These are phyloP conservation scores for Galerucella nymphaeae DNA, from an alignment of 2,888 invertebrate species.

Conservation along the genomic window DNA sequence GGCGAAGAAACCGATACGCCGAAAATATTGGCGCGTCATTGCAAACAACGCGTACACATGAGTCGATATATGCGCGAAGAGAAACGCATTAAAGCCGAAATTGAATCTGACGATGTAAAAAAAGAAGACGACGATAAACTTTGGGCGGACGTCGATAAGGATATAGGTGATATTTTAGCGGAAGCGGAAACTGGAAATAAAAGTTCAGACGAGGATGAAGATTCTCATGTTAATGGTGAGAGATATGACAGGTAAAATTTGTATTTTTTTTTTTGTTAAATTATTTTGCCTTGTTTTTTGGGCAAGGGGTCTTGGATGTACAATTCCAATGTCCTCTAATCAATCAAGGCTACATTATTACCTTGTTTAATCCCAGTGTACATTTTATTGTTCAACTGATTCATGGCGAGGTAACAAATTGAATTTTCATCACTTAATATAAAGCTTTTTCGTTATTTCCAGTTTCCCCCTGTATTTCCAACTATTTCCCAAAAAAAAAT, in stretches of 20 bases:
- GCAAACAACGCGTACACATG: constrained; percentile 79
- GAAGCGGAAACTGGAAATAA: constrained; percentile 72
- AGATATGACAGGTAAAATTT: constrained; percentile 62
- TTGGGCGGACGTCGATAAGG: constrained; percentile 87
- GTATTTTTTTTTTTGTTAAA: not conserved
- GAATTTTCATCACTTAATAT: no score
- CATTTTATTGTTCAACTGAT: constrained; percentile 28
- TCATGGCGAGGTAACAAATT: constrained; percentile 29
- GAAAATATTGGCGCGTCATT: constrained; percentile 68
- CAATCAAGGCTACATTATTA: constrained; percentile 18
- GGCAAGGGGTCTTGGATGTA: constrained; percentile 16
- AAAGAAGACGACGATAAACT: constrained; percentile 72
- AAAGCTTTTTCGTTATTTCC: no score
- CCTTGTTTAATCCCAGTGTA: constrained; percentile 30
- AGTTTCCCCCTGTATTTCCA: no score
- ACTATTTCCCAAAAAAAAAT: no score
- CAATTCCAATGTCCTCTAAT: constrained; percentile 22
- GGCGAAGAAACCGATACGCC: constrained; percentile 62
- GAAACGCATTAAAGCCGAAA: constrained; percentile 51
- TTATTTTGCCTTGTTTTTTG: constrained; percentile 25
- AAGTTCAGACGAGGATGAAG: constrained; percentile 77
- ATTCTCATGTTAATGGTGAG: constrained; percentile 68
- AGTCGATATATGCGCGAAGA: constrained; percentile 76
- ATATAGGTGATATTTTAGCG: constrained; percentile 79
- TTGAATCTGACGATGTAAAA: constrained; percentile 27